phyloP scores from a whole-genome alignment of 92 coral and sea anemone genomes.

The Umimayanthus kanabou region DNA sequence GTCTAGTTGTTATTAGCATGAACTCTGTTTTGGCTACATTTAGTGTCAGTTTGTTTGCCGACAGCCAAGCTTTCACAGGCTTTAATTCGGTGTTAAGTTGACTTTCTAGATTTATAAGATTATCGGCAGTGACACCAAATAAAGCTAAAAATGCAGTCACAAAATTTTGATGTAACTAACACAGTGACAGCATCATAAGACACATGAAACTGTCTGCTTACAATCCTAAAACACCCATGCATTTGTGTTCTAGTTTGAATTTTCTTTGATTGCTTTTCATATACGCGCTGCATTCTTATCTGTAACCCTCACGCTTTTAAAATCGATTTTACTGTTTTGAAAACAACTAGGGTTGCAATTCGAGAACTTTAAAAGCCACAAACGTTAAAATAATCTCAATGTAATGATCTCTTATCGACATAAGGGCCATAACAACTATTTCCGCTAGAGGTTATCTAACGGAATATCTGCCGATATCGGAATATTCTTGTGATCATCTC shows the following conservation, averaged over 20 bases:
- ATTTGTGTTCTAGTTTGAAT: background rate
- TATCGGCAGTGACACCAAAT: no score
- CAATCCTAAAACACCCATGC: background rate
- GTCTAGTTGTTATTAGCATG: no score
- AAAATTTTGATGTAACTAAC: no score
- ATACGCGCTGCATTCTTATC: background rate
- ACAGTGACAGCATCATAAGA: background rate
- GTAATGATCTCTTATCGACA: conserved; percentile 19
- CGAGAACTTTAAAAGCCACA: conserved; percentile 12
- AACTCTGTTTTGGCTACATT: no score
- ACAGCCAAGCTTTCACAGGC: no score
- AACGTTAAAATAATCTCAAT: background rate
- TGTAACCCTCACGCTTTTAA: background rate
- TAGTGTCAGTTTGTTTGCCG: no score
- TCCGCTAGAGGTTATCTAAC: conserved; percentile 19
- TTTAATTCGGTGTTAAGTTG: no score
- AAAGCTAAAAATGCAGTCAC: no score
- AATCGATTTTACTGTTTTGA: background rate
- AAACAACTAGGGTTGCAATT: background rate
- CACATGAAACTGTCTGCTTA: no score
- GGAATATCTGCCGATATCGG: conserved; percentile 6
- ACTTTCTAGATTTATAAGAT: no score
- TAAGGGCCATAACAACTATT: conserved; percentile 8
- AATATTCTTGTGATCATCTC: conserved; percentile 3
- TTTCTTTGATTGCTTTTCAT: background rate